A percentile compares a stretch with the other conserved stretches of the same genome.
Evolutionary conservation across 1,140 invertebrate species (phyloP).

Genomic region (Subanguina moxae): DNA sequence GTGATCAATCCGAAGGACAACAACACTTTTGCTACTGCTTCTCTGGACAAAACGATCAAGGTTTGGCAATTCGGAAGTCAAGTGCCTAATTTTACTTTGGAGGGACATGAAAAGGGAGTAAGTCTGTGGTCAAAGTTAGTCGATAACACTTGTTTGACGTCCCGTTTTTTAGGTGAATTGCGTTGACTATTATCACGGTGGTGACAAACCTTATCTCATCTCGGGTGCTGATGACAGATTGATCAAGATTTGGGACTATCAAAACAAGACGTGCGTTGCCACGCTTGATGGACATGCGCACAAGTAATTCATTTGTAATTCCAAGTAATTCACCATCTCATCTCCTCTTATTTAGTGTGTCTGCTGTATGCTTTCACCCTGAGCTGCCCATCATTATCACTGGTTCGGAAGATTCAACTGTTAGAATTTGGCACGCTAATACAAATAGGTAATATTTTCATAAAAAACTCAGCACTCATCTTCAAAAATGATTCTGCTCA

Average conservation of each 20-base stretch:
- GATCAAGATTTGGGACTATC: constrained; percentile 99
- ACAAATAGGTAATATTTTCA: constrained; percentile 71
- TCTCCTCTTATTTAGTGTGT: constrained; percentile 67
- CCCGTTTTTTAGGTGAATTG: constrained; percentile 71
- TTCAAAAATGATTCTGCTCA: no score
- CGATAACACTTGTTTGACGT: neutral
- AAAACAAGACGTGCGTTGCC: constrained; percentile 97
- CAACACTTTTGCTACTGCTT: constrained; percentile 98
- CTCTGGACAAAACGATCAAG: constrained; percentile 92
- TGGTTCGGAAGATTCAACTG: constrained; percentile 91
- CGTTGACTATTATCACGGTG: constrained; percentile 98
- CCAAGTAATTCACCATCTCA: no score
- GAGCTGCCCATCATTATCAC: constrained; percentile 93
- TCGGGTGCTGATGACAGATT: constrained; percentile 94
- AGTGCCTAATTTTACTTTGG: constrained; percentile 94
- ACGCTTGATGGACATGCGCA: constrained; percentile 93
- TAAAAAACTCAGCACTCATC: no score
- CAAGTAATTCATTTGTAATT: constrained; percentile 60
- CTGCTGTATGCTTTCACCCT: constrained; percentile 83
- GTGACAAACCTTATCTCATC: constrained; percentile 98
- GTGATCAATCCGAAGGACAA: constrained; percentile 99
- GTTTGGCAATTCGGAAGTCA: constrained; percentile 94
- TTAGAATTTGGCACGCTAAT: constrained; percentile 94
- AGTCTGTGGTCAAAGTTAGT: constrained; percentile 20
- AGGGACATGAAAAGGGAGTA: constrained; percentile 94